Conservation (phyloP, 2,113 vertebrate species). For the Sceloporus tristichus region DNA sequence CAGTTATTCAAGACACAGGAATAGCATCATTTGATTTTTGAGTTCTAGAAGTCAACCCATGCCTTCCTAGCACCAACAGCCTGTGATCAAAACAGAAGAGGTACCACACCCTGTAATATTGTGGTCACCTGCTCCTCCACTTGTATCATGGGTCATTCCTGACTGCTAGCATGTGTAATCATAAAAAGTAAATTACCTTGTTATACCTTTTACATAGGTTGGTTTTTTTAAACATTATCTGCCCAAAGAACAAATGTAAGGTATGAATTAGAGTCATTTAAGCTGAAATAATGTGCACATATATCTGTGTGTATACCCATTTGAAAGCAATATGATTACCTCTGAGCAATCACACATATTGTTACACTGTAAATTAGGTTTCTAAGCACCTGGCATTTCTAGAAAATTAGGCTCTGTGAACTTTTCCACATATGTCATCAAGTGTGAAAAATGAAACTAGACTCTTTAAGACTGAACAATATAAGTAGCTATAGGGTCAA, state of each 20-base stretch:
- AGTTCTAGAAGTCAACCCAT: neutral
- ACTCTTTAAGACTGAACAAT: neutral
- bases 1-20: neutral
- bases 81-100: neutral
- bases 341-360: neutral
- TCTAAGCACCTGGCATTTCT: slow-evolving; percentile 16
- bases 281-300: too few relatives aligned
- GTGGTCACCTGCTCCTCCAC: too few relatives aligned
- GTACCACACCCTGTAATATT: too few relatives aligned
- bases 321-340: neutral
- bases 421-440: slow-evolving; percentile 1
- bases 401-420: slow-evolving; percentile 9
- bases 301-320: neutral
- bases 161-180: too few relatives aligned
- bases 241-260: too few relatives aligned
- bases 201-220: too few relatives aligned
- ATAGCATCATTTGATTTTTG: neutral
- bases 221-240: too few relatives aligned
- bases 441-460: slow-evolving; percentile 2
- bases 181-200: too few relatives aligned
- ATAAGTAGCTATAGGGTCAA: neutral
- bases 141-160: too few relatives aligned
- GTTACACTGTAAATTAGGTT: neutral
- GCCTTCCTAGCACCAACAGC: neutral
- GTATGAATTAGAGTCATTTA: neutral